phyloP scores from a whole-genome alignment of 2,888 invertebrate genomes.

The Diadegma fenestrale region DNA sequence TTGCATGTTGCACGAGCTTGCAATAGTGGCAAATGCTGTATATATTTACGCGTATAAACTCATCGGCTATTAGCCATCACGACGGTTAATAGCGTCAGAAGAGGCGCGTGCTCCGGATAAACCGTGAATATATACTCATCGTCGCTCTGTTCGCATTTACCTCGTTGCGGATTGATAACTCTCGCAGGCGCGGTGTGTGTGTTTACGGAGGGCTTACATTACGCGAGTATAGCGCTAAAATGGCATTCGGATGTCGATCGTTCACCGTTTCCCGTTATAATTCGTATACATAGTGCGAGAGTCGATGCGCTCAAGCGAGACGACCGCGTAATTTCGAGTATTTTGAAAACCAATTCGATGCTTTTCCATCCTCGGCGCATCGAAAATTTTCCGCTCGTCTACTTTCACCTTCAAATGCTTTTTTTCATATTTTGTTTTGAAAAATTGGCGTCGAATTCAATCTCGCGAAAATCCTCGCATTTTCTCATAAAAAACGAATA shows the following conservation, averaged over 20 bases:
- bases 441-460: too few species aligned
- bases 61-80: slow-evolving; percentile 51
- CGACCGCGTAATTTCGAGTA: background rate
- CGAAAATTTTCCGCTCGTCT: background rate
- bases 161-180: slow-evolving; percentile 54
- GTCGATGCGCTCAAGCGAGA: background rate
- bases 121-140: slow-evolving; percentile 34
- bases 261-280: slow-evolving; percentile 49
- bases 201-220: slow-evolving; percentile 21
- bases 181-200: slow-evolving; percentile 37
- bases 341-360: background rate
- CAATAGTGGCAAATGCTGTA: background rate
- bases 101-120: slow-evolving; percentile 23
- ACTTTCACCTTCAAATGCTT: background rate
- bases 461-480: background rate
- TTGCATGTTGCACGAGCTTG: background rate
- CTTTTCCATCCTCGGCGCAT: background rate
- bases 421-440: background rate
- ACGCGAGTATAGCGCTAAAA: slow-evolving; percentile 43
- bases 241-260: slow-evolving; percentile 68
- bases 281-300: slow-evolving; percentile 13
- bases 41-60: slow-evolving; percentile 3
- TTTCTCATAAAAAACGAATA: background rate
- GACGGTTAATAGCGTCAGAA: slow-evolving; percentile 42
- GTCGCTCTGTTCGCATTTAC: slow-evolving; percentile 3